Conservation (phyloP, 2,888 invertebrate species). For the Acanthosoma haemorrhoidale region DNA sequence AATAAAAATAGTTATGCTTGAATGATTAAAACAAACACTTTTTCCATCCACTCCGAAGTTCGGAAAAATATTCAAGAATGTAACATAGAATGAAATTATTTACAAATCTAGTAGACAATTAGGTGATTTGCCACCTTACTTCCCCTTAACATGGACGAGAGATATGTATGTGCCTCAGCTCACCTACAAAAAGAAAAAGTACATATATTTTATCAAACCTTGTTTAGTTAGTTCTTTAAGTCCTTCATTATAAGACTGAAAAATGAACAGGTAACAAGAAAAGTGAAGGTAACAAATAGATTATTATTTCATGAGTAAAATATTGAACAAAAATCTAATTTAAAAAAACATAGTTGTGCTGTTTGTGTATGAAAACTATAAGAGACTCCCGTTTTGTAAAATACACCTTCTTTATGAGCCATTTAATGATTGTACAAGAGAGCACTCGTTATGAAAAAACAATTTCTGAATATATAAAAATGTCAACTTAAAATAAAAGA, state of each 20-base stretch:
- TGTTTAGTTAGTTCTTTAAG: too few relatives aligned
- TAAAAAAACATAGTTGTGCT: neutral
- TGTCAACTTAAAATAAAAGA: too few relatives aligned
- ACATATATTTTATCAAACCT: too few relatives aligned
- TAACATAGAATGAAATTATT: constrained; percentile 16
- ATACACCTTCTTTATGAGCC: neutral
- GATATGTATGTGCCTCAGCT: constrained; percentile 14
- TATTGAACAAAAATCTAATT: too few relatives aligned
- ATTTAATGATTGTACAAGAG: too few relatives aligned
- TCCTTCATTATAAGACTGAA: too few relatives aligned
- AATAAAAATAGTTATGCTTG: neutral
- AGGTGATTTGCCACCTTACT: constrained; percentile 16
- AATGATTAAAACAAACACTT: neutral
- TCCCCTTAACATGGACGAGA: constrained; percentile 16
- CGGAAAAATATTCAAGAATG: neutral
- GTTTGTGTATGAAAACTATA: neutral
- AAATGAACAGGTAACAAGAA: too few relatives aligned
- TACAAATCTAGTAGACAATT: constrained; percentile 22
- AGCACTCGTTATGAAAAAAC: too few relatives aligned
- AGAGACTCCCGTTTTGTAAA: too few relatives aligned
- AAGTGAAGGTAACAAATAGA: too few relatives aligned
- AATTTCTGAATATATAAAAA: too few relatives aligned
- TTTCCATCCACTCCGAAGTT: constrained; percentile 28
- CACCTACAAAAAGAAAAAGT: constrained; percentile 5
- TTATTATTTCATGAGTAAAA: too few relatives aligned